A percentile compares a stretch with the other conserved stretches of the same genome.
phyloP scores from a whole-genome alignment of 2,888 invertebrate species.

The Hecatera dysodea region DNA sequence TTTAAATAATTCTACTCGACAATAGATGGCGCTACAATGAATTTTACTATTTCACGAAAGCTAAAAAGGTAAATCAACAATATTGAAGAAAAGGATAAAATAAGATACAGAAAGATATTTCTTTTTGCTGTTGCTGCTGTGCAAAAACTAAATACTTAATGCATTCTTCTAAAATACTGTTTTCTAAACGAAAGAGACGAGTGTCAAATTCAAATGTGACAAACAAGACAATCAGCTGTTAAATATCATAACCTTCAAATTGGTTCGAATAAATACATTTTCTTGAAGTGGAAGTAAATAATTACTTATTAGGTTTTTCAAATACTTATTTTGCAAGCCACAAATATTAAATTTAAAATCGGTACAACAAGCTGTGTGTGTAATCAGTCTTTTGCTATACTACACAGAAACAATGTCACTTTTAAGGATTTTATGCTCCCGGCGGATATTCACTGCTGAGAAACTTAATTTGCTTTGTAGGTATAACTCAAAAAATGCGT shows the following conservation, averaged over 20 bases:
- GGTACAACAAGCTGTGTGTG: constrained; percentile 4
- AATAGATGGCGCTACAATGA: constrained; percentile 27
- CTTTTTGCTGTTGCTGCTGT: too few species aligned
- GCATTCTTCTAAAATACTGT: neutral
- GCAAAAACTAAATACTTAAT: too few species aligned
- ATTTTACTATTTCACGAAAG: neutral
- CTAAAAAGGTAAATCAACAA: neutral
- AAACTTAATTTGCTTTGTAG: constrained; percentile 69
- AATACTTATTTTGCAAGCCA: constrained; percentile 1
- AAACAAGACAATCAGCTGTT: constrained; percentile 17
- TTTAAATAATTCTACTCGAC: constrained; percentile 24
- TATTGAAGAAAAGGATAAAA: too few species aligned
- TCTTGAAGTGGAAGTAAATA: neutral
- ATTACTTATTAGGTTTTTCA: neutral
- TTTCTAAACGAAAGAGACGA: neutral
- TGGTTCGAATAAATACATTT: neutral
- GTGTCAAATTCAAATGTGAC: constrained; percentile 1
- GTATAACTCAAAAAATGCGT: constrained; percentile 77
- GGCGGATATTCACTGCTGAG: constrained; percentile 71
- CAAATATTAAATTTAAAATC: too few species aligned
- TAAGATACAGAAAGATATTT: too few species aligned
- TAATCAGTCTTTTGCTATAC: neutral
- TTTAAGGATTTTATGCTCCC: constrained; percentile 67
- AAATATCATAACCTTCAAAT: constrained; percentile 24
- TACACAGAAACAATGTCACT: constrained; percentile 68